Base-by-base conservation (phyloP, 2,888 invertebrate species). In the Amphipyra tragopoginis region DNA sequence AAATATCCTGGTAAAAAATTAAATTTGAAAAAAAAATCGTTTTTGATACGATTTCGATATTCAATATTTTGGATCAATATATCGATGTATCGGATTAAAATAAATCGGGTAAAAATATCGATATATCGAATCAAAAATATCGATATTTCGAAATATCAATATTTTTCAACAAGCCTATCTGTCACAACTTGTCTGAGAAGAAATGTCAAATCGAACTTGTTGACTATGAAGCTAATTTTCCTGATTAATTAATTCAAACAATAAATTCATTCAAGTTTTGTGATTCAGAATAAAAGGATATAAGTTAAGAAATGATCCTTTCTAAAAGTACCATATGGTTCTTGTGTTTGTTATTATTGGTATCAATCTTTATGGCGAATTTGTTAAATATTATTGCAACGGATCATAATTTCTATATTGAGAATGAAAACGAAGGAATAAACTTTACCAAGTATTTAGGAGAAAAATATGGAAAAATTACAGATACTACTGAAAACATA, bases 281-380 rank as follows among this genome's bases (percentile, higher is more conserved):
- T 68, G 60, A 67, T 45, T 65, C 51, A 72, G 63, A 54, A 50
- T 66, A 54, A 45, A 50, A 55, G 40, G 56, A 42, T 29, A 50
- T 38, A 67, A 61, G 26, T 52, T 45, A 14, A 50, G 62, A 61
- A 68, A 97, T 97, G 97, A 96, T 96, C 88, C 93, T 96, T 78
- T 95, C 96, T 38, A 96, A 96, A 90, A 94, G 95, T 63, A 95
- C 96, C 11, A 84, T 97, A 69, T 91, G 96, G 66, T 84, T 96
- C 62, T 85, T 97, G 64, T 93, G 96, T 83, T 93, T 96, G 63
- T 95, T 97, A 82, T 89, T 97, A 76, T 90, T 97, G 78, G 88
- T 96, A 50, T 97, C 97, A 54, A 95, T 97, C 81, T 95, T 97
- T 80, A 95, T 97, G 81, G 96, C 97, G 26, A 96, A 96, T 93